Conservation (phyloP, 2,888 invertebrate species). For the Scaptomyza reducta region DNA sequence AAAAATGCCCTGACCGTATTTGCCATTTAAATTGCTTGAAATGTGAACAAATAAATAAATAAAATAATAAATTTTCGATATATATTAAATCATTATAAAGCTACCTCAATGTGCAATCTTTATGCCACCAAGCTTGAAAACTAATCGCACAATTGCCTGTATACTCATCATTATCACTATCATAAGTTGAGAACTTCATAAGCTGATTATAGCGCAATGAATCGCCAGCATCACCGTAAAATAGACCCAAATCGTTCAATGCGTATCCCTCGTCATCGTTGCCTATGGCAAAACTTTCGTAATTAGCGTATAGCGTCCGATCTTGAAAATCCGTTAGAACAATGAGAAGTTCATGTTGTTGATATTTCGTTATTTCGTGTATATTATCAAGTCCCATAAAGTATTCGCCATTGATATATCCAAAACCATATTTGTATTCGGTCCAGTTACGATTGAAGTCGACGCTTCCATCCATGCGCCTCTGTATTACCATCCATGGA, state of each 20-base stretch:
- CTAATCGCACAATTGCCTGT: neutral
- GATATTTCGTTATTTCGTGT: constrained; percentile 11
- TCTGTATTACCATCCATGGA: constrained; percentile 19
- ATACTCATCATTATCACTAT: constrained; percentile 4
- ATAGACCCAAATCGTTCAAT: neutral
- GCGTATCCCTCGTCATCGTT: constrained; percentile 15
- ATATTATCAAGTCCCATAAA: constrained; percentile 24
- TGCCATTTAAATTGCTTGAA: constrained; percentile 21
- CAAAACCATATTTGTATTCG: constrained; percentile 18
- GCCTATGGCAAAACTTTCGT: constrained; percentile 23
- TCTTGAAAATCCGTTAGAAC: neutral
- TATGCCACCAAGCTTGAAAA: constrained; percentile 26
- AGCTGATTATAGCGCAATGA: neutral
- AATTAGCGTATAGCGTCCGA: neutral
- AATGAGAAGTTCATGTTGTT: constrained; percentile 12
- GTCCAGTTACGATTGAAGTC: constrained; percentile 27
- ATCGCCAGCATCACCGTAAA: neutral
- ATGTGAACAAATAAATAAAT: neutral
- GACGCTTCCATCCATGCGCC: neutral
- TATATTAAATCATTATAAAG: no score
- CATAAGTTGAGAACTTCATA: constrained; percentile 23
- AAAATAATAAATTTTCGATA: neutral
- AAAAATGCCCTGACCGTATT: neutral
- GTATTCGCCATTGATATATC: constrained; percentile 2
- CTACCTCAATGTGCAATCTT: constrained; percentile 2